Evolutionary conservation across 2,113 vertebrate species (phyloP).

Genomic region (Campylomormyrus numenius): DNA sequence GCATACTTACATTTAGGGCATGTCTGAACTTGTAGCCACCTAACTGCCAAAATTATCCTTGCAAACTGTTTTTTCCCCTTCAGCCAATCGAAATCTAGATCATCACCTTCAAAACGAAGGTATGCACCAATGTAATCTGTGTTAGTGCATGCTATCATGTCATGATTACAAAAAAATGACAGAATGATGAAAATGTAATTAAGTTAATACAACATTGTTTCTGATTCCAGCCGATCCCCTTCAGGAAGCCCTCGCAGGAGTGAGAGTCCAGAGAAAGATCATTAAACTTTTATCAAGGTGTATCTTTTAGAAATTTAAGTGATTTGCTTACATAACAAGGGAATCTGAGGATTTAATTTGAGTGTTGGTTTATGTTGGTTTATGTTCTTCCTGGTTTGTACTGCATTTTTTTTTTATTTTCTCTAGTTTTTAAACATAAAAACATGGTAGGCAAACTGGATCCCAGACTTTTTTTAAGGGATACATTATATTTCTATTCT

Average conservation of each 20-base stretch:
- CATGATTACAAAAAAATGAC: not conserved
- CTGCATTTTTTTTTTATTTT: constrained; percentile 46
- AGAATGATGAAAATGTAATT: not conserved
- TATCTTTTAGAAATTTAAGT: constrained; percentile 61
- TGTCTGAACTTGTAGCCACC: not conserved
- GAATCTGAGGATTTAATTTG: constrained; percentile 58
- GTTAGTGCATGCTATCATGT: not conserved
- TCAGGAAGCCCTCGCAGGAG: constrained; percentile 75
- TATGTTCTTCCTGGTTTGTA: constrained; percentile 56
- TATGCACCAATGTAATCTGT: constrained; percentile 38
- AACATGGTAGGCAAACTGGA: constrained; percentile 1
- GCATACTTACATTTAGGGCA: not conserved
- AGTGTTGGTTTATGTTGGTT: constrained; percentile 19
- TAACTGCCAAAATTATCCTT: not conserved
- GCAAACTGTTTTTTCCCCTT: constrained; percentile 18
- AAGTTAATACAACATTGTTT: not conserved
- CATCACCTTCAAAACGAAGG: constrained; percentile 77
- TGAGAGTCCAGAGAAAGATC: constrained; percentile 72
- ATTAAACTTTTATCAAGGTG: constrained; percentile 40
- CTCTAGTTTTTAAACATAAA: constrained; percentile 12
- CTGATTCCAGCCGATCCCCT: constrained; percentile 64
- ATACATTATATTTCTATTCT: constrained; percentile 15
- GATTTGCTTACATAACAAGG: constrained; percentile 75
- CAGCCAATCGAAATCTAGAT: constrained; percentile 67
- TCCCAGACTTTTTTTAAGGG: constrained; percentile 6